A percentile compares a stretch with the other conserved stretches of the same genome.
These are phyloP conservation scores for Zhuqinia jingwanae DNA, from an alignment of 2,888 invertebrate genomes.

Conservation along the genomic window DNA sequence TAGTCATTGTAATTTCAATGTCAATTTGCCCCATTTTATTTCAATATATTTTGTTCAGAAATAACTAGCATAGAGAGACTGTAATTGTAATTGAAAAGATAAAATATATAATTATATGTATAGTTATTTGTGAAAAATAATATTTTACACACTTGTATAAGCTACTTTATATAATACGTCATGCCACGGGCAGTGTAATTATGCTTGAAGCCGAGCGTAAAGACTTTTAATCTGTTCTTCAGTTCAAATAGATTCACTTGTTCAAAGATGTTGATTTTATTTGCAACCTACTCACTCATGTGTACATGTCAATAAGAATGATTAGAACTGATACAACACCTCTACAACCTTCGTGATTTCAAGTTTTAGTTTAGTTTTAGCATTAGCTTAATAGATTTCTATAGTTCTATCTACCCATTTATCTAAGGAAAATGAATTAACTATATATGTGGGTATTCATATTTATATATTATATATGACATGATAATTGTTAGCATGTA, in stretches of 20 bases:
- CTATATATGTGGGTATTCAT: not conserved
- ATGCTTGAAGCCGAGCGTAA: not conserved
- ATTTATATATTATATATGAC: not conserved
- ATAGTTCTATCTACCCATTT: slow-evolving; percentile 28
- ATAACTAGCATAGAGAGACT: no score
- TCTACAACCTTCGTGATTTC: no score
- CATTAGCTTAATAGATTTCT: no score
- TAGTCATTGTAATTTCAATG: no score
- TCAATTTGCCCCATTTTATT: no score
- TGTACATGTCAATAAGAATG: no score
- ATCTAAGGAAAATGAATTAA: slow-evolving; percentile 10
- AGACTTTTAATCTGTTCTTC: not conserved
- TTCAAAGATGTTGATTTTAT: not conserved
- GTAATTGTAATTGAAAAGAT: no score
- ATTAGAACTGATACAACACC: slow-evolving; percentile 18
- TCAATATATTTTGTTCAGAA: no score
- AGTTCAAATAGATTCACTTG: not conserved
- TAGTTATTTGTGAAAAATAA: no score
- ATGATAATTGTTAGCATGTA: slow-evolving; percentile 20
- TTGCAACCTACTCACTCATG: not conserved
- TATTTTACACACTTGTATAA: no score
- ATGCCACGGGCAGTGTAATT: not conserved
- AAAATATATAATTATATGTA: no score
- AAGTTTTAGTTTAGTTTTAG: no score
- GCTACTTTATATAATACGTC: not conserved